Conservation (phyloP, 2,113 vertebrate genomes). For the Triplophysa rosa region DNA sequence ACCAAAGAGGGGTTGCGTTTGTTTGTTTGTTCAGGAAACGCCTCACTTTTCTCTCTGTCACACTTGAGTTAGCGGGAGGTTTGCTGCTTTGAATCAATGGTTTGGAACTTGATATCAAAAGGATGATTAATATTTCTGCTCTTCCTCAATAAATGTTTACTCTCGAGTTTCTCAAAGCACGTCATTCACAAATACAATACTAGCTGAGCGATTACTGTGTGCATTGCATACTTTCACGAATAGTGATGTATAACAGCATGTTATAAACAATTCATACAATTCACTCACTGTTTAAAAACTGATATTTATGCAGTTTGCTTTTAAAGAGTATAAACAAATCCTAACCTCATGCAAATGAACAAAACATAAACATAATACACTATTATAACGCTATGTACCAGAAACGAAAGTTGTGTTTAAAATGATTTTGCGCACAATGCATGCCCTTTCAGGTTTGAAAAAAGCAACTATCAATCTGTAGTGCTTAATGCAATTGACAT, state of each 20-base stretch:
- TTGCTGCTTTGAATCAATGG: background rate
- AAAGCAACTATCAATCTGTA: background rate
- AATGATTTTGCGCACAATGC: no score
- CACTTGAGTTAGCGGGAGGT: background rate
- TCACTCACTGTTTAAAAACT: no score
- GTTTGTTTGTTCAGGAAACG: slow-evolving; percentile 5
- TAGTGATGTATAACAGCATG: no score
- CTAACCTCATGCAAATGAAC: background rate
- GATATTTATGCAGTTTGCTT: background rate
- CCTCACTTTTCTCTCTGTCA: slow-evolving; percentile 10
- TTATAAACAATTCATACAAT: no score
- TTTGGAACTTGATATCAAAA: background rate
- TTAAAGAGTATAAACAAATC: background rate
- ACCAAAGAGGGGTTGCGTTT: slow-evolving; percentile 30
- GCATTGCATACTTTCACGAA: no score
- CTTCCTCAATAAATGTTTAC: background rate
- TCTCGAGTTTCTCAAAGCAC: background rate
- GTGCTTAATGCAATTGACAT: background rate
- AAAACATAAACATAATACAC: background rate
- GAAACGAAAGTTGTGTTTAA: no score
- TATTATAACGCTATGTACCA: background rate
- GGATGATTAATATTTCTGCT: background rate
- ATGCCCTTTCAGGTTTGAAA: background rate
- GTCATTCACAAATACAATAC: no score
- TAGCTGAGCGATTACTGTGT: no score